Evolutionary conservation across 2,113 vertebrate species (phyloP), one percentile per base, ranked within the genome.

Genomic region (Ancistrus triradiatus): DNA sequence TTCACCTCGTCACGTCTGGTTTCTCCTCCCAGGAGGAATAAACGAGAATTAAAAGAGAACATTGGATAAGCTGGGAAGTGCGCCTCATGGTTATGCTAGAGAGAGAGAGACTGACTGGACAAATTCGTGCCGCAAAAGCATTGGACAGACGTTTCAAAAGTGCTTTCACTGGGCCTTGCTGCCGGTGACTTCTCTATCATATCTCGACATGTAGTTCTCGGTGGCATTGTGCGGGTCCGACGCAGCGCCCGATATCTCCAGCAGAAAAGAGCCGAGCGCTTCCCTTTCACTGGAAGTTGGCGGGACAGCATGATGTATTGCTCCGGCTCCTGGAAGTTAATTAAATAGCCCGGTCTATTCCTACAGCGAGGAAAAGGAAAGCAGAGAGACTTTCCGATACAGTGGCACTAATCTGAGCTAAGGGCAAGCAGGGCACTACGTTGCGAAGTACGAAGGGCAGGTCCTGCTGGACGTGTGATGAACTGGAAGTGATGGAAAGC

Each of bases 271-370:
- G 67, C 13, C 11, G 73, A 81, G 68, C 38, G 74, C 56, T 56
- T 59, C 64, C 47, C 76, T 75, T 73, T 48, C n/a, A 58, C 52
- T 66, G 57, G 73, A 68, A 78, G 82, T 66, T 86, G 84, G 84
- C 81, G 82, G 78, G 68, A 71, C 77, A 71, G 72, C 68, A 70
- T 88, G 84, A 88, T 88, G 77, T 83, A 87, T 84, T 82, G 83
- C 81, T 80, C 69, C 43, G 67, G 69, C 73, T 78, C 70, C 77
- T 73, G 73, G 79, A 84, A 87, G 83, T 86, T 86, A 87, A 89
- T 88, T 84, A 88, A 84, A 86, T 77, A 80, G 75, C 77, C 79
- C 66, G 80, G 64, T 78, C 77, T 81, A 83, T 80, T 78, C 75
- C 80, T 75, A 69, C 69, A 75, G 66, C 5, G 4, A 69, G 19